Base-by-base conservation (phyloP, 1,140 invertebrate genomes). In the Microplitis demolitor region DNA sequence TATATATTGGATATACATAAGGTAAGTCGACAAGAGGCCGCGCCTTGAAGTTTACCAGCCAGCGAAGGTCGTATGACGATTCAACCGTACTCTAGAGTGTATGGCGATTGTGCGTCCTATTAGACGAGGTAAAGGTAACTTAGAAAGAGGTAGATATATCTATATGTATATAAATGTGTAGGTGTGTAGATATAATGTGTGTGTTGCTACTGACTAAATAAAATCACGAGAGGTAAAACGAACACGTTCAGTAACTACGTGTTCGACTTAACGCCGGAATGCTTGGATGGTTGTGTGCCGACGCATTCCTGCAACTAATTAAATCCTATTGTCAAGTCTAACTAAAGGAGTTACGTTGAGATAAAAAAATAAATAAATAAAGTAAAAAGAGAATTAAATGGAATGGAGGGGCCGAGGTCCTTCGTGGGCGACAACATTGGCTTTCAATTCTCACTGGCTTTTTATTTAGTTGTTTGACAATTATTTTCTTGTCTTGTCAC, bases 241-340 rank as follows among this genome's bases (percentile, higher is more conserved):
- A 58, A 58, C 56, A 58, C 14, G 50, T 64, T 74, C 69, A 68
- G 74, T 75, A 72, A 54, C 58, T 69, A 72, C 76, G 76, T 81
- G 78, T 80, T 79, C 77, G 76, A 82, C 79, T 82, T 82, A 58
- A 77, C 74, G 58, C 71, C 71, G 77, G 81, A 82, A 82, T 81
- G 77, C 61, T 37, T 51, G 75, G 76, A 71, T 78, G 77, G 76
- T 72, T 75, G 71, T 74, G 76, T 72, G 74, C 77, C 77, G 73
- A 78, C 73, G 77, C 80, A 82, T 81, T 83, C 80, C 79, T 80
- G 74, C 74, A 82, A 78, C 79, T 82, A 81, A 84, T 83, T 82
- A 80, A 77, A 79, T 80, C 75, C 75, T 70, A 77, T 77, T 78
- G 78, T 73, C 64, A 60, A 71, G 69, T 58, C 56, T 16, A 24